These are phyloP conservation scores for Rafetus swinhoei DNA, from an alignment of 2,113 vertebrate species.

Conservation along the genomic window DNA sequence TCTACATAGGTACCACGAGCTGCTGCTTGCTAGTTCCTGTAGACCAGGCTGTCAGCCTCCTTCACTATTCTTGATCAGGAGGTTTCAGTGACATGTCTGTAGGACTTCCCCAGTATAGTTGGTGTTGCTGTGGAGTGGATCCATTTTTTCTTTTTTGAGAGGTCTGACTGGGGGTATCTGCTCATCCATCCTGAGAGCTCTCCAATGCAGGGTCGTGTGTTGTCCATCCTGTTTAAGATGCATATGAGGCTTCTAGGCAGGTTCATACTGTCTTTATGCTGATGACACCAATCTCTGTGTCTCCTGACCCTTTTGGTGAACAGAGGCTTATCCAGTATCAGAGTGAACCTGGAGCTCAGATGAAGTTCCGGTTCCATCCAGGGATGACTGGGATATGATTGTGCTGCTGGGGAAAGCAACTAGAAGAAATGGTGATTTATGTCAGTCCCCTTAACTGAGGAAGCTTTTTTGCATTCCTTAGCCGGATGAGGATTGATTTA, in stretches of 20 bases:
- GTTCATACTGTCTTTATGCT: not conserved
- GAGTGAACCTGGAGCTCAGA: constrained; percentile 20
- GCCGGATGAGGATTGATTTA: constrained; percentile 42
- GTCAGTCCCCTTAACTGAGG: not conserved
- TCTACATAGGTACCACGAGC: not conserved
- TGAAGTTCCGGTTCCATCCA: constrained; percentile 30
- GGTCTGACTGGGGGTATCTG: not conserved
- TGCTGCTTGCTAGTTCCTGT: not conserved
- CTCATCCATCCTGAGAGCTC: not conserved
- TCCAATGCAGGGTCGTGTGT: not conserved
- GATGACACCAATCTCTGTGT: not conserved
- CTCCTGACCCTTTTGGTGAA: not conserved
- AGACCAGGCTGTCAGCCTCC: not conserved
- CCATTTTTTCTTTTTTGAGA: not conserved
- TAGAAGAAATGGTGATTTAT: not conserved
- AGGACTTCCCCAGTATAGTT: not conserved
- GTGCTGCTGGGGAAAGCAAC: not conserved
- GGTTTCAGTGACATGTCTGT: constrained; percentile 3
- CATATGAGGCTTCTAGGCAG: not conserved
- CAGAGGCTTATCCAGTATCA: fast-evolving
- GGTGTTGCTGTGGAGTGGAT: not conserved
- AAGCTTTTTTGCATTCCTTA: constrained; percentile 66
- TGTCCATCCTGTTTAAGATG: not conserved
- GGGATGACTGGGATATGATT: constrained; percentile 30
- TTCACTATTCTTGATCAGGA: not conserved